Base-by-base conservation (phyloP, 1,140 invertebrate species). In the Galleria mellonella region DNA sequence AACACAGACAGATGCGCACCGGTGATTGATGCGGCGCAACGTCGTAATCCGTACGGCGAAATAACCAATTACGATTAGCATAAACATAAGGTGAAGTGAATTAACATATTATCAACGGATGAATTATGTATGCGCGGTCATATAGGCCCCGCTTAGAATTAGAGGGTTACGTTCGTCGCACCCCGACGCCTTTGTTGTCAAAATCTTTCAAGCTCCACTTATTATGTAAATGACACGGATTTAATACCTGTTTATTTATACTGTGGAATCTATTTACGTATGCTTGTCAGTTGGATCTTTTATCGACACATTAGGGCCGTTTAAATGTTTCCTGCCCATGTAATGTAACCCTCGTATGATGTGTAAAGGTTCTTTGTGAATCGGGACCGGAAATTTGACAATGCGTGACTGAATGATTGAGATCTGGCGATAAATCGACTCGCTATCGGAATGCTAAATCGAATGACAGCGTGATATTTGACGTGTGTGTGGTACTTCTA, bases 21-120 rank as follows among this genome's bases (percentile, higher is more conserved):
- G 37, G 51, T 64, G 72, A 79, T 73, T 60, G 66, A 74, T 67
- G 61, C 50, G 53, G 52, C 44, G 53, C 50, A 39, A 49, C 45
- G 39, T 47, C 32, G 55, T 72, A 74, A 78, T 72, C 73, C 53
- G 52, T 60, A 63, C 69, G 63, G 51, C 60, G 69, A 83, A 81
- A 83, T 83, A 83, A 82, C 72, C 77, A 83, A 83, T 83, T 83
- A 83, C 58, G 56, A 82, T 83, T 83, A 78, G 51, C 79, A 83
- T 83, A 83, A 83, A 77, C 74, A 78, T 79, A 82, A 83, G 75
- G 74, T 72, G 64, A 61, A 55, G 62, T 64, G 52, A 71, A 83
- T 81, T 83, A 78, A 78, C 79, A 83, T 83, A 83, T 70, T 69
- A 67, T 72, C 70, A 65, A 43, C 37, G 47, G 40, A 75, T 81